Percentiles rank a stretch among this genome's conserved stretches.
Conservation (phyloP, 2,888 invertebrate genomes). For the Microctonus aethiopoides region DNA sequence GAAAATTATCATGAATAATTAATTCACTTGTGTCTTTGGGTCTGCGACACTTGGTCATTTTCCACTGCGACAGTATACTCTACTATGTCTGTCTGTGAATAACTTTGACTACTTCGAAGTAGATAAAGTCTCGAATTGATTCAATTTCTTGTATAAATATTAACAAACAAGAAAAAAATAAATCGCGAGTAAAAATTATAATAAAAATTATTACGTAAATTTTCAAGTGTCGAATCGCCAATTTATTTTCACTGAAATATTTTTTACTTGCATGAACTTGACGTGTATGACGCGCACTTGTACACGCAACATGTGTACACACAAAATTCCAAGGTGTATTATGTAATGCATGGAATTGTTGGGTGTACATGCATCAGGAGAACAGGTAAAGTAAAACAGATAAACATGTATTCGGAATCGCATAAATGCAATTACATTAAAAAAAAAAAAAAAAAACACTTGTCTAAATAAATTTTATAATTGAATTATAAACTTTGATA, state of each 20-base stretch:
- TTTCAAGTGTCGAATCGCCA: too few relatives aligned
- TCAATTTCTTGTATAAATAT: not conserved
- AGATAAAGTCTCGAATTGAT: not conserved
- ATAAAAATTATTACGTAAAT: too few relatives aligned
- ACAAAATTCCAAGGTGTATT: constrained; percentile 52
- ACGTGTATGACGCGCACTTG: too few relatives aligned
- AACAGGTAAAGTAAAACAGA: constrained; percentile 54
- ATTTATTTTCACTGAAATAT: too few relatives aligned
- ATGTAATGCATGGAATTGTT: constrained; percentile 65
- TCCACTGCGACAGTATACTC: not conserved
- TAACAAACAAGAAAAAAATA: too few relatives aligned
- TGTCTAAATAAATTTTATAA: too few relatives aligned
- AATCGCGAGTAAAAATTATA: too few relatives aligned
- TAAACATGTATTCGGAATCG: too few relatives aligned
- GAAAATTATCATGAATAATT: not conserved
- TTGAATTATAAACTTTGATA: too few relatives aligned
- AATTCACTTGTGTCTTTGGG: not conserved
- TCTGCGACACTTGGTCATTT: not conserved
- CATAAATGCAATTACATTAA: too few relatives aligned
- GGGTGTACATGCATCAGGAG: constrained; percentile 61
- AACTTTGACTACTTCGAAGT: not conserved
- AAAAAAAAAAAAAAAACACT: too few relatives aligned
- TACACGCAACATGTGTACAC: constrained; percentile 25
- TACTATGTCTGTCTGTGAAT: not conserved
- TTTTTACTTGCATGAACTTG: too few relatives aligned